Conservation (phyloP, 2,888 invertebrate genomes). For the Coelinius sp. region DNA sequence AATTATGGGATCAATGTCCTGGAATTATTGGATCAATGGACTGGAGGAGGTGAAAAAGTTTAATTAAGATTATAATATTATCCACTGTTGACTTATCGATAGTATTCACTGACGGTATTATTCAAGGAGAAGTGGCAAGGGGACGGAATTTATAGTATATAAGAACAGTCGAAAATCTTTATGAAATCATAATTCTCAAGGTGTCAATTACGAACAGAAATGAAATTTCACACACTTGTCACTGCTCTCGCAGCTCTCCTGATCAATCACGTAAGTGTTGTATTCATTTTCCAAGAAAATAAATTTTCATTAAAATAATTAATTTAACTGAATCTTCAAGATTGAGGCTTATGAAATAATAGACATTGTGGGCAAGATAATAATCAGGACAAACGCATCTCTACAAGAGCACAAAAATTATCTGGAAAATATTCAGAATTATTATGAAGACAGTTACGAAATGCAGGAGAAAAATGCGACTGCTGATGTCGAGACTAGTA, state of each 20-base stretch:
- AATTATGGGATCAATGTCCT: no score
- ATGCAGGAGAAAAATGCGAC: background rate
- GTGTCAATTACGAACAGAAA: no score
- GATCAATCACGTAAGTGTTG: background rate
- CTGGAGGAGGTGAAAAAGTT: no score
- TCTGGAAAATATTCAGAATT: background rate
- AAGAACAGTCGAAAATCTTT: background rate
- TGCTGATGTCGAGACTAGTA: background rate
- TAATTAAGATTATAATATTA: no score
- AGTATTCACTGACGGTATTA: no score
- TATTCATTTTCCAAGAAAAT: background rate
- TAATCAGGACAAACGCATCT: background rate
- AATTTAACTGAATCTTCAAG: no score
- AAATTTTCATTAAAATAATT: no score
- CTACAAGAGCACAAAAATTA: background rate
- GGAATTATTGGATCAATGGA: no score
- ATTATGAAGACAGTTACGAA: background rate
- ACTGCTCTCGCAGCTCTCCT: background rate
- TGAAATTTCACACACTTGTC: background rate
- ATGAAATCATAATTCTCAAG: background rate
- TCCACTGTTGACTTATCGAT: no score
- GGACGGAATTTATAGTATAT: background rate
- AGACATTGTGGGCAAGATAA: no score
- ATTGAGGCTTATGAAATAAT: no score
- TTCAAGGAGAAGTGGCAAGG: background rate